Base-by-base conservation (phyloP, 2,888 invertebrate genomes). In the Dolichopus griseipennis region DNA sequence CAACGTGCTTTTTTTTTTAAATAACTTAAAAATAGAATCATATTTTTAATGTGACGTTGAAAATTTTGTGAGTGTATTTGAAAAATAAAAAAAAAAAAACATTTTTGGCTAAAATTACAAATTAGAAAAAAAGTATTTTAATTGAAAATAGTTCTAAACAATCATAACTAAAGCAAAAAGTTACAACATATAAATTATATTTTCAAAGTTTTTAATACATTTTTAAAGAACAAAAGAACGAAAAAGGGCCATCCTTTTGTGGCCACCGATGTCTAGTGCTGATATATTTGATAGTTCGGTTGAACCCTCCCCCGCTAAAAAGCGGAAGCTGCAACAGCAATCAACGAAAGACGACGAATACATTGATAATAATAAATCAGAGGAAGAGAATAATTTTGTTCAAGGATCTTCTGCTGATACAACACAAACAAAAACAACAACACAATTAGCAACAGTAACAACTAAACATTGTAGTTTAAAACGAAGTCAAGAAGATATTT, bases 221-320 rank as follows among this genome's bases (percentile, higher is more conserved):
- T 41, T 6, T 10, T 37, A 37, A 37, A 37, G 37, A 52, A 52
- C 9, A 41, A 52, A 52, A n/a, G 15, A 52, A 18, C 5, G 18
- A 52, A 52, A 52, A 52, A 52, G 52, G 52, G 52, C 52, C 52
- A 52, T 52, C 52, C 52, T 52, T 52, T 52, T 52, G 52, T 52
- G 52, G 86, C 87, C 89, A 90, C 91, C 90, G 90, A 92, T 93
- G 93, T 92, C 92, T 90, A 91, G 91, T 90, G 90, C 90, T 90
- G 91, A 90, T 89, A 88, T 90, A 87, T 87, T 88, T 86, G 91
- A 91, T 86, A 91, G 89, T 88, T 90, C 92, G 88, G 90, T 92
- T 88, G 91, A 92, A 87, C 90, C 91, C 87, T 92, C 92, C 87
- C 88, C 90, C 85, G 88, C 90, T 85, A 93, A 93, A 87, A 92